Base-by-base conservation (phyloP, 2,888 invertebrate species). In the Drosophila parthenogenetica region DNA sequence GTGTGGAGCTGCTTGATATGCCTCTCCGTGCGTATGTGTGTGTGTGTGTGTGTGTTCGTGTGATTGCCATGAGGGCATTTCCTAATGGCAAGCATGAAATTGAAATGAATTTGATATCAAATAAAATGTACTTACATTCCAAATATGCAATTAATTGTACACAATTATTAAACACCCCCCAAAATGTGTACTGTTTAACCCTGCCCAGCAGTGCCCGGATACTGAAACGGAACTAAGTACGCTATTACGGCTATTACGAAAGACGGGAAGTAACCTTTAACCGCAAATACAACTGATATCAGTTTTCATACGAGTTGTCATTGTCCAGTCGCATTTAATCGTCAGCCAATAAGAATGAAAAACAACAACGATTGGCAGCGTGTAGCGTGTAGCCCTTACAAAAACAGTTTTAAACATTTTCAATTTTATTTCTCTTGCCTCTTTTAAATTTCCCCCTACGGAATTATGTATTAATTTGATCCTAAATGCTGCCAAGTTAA, bases 61-160 rank as follows among this genome's bases (percentile, higher is more conserved):
- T 49, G 70, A 58, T 62, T 85, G 77, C 69, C 80, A 72, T 74
- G 65, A 71, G 72, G 78, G 81, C 57, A 77, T 70, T 74, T 87
- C 79, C 66, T 69, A 73, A 68, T 82, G 65, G 70, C 69, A 69
- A 63, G 69, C 73, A 85, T 76, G 66, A 80, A 81, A 82, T 79
- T 79, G 75, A 87, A 79, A 79, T 81, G 69, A 73, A 84, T 87
- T 85, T 77, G 63, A 72, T 77, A 85, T 79, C 69, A 79, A 81
- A 84, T 72, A 69, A 78, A 72, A 61, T 74, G 59, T 69, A 73
- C 65, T 69, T 67, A 67, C 62, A 82, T 35, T 61, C 49, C 17
- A 45, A 61, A 68, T 73, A 67, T 72, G 77, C 62, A 74, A 71
- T 72, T 74, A 77, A 72, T 66, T 62, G 19, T 7, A 14, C 19